Conservation (phyloP, 2,888 invertebrate genomes). For the Drosophila dives region DNA sequence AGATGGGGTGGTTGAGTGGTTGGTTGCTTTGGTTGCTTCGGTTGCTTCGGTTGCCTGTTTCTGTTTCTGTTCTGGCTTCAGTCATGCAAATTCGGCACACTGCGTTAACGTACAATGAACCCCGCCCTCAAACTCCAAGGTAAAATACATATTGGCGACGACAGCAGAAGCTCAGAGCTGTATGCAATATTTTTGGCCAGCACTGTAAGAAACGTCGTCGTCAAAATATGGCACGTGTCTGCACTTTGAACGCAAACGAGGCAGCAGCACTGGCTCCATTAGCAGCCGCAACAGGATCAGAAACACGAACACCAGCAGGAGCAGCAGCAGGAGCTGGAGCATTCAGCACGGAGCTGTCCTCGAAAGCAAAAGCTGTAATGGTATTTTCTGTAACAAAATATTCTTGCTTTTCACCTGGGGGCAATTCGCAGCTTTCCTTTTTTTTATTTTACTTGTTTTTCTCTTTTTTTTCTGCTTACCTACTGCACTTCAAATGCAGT, state of each 20-base stretch:
- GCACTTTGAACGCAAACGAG: constrained; percentile 77
- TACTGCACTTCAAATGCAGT: constrained; percentile 73
- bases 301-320: constrained; percentile 12
- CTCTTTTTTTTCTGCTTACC: constrained; percentile 52
- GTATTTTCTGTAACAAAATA: constrained; percentile 3
- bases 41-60: constrained; percentile 17
- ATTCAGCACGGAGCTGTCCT: constrained; percentile 1
- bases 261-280: constrained; percentile 69
- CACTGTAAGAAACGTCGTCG: constrained; percentile 45
- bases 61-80: constrained; percentile 10
- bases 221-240: constrained; percentile 74
- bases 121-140: background rate
- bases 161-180: constrained; percentile 31
- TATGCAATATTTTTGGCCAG: constrained; percentile 56
- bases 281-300: constrained; percentile 40
- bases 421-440: constrained; percentile 19
- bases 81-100: constrained; percentile 74
- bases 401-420: constrained; percentile 36
- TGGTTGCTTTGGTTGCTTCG: constrained; percentile 11
- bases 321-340: background rate
- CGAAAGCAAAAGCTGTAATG: constrained; percentile 3
- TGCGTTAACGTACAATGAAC: constrained; percentile 69
- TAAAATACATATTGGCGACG: constrained; percentile 25
- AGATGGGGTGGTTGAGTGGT: constrained; percentile 32
- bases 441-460: constrained; percentile 5